Conservation (phyloP, 2,797 vertebrate genomes). For the Remorina albescens region DNA sequence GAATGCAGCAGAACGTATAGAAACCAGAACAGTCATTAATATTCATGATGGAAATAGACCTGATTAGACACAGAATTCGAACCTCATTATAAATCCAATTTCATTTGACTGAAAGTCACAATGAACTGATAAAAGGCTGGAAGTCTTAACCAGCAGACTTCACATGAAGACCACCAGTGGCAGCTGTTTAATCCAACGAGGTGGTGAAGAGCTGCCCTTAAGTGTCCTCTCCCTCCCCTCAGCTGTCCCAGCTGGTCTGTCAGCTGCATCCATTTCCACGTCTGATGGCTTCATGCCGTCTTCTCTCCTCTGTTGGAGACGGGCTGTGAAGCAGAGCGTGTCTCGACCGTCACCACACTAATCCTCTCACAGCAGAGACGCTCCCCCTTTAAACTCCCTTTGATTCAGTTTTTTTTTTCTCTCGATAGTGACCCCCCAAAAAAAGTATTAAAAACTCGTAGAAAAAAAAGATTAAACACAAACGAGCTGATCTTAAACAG, state of each 20-base stretch:
- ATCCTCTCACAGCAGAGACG: constrained; percentile 8
- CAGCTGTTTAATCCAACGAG: constrained; percentile 31
- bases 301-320: constrained; percentile 16
- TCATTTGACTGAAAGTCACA: constrained; percentile 35
- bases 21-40: constrained; percentile 53
- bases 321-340: constrained; percentile 30
- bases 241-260: constrained; percentile 54
- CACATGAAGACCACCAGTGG: constrained; percentile 7
- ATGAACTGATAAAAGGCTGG: constrained; percentile 8
- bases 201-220: constrained; percentile 35
- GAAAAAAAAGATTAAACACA: constrained; percentile 11
- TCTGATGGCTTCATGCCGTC: constrained; percentile 38
- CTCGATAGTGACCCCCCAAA: constrained; percentile 16
- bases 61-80: constrained; percentile 53
- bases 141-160: constrained; percentile 16
- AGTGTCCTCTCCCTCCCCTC: constrained; percentile 62
- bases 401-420: not conserved
- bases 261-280: constrained; percentile 20
- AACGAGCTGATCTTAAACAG: not conserved
- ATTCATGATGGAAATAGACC: too few relatives aligned
- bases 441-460: not conserved
- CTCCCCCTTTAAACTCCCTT: constrained; percentile 14
- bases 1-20: constrained; percentile 23
- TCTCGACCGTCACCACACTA: constrained; percentile 31
- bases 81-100: constrained; percentile 52